Conservation (phyloP, 2,888 invertebrate genomes). For the Ophion obscuratus region DNA sequence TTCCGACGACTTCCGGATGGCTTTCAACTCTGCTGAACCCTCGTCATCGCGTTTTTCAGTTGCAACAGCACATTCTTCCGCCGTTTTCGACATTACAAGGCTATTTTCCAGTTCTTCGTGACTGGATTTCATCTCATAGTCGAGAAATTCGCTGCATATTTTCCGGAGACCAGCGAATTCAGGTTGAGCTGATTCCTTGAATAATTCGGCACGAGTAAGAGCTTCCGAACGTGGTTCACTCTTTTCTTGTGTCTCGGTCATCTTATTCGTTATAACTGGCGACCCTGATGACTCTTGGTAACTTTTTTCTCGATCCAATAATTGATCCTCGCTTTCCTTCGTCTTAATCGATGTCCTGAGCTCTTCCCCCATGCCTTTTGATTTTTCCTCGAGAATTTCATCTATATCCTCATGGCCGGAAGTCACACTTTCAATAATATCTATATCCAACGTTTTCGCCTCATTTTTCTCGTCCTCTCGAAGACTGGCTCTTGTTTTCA, state of each 20-base stretch:
- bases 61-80: background rate
- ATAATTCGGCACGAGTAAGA: constrained; percentile 5
- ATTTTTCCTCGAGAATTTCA: constrained; percentile 20
- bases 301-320: constrained; percentile 3
- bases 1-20: background rate
- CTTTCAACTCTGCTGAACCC: background rate
- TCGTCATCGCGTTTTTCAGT: constrained; percentile 7
- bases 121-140: constrained; percentile 58
- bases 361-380: background rate
- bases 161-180: constrained; percentile 41
- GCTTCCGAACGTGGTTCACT: constrained; percentile 43
- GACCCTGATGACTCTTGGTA: background rate
- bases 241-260: constrained; percentile 40
- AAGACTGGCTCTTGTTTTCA: constrained; percentile 19
- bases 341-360: background rate
- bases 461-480: constrained; percentile 43
- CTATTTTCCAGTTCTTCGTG: constrained; percentile 33
- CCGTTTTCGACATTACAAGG: constrained; percentile 3
- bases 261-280: constrained; percentile 8
- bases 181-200: constrained; percentile 31
- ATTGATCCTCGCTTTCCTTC: background rate
- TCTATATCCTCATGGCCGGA: background rate
- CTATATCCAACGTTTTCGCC: constrained; percentile 46
- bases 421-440: constrained; percentile 10
- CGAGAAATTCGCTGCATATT: constrained; percentile 59